Evolutionary conservation across 1,140 invertebrate species (phyloP).

Genomic region (Epicauta chinensis): DNA sequence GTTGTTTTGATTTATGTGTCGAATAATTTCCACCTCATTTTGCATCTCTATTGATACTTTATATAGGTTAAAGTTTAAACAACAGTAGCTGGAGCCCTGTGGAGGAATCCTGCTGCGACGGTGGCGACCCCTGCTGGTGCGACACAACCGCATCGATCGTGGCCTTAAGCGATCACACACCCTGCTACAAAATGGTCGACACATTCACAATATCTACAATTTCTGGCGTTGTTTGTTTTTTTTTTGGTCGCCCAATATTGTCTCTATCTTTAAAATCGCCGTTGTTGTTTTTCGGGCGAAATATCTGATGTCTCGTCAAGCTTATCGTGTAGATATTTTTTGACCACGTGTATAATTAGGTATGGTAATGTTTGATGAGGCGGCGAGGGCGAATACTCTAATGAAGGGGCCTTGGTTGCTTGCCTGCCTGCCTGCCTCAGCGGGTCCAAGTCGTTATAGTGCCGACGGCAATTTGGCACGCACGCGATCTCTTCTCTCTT

Average conservation of each 20-base stretch:
- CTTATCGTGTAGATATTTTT: neutral
- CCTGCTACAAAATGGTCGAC: slow-evolving; percentile 31
- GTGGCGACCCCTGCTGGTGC: slow-evolving; percentile 34
- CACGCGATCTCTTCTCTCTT: slow-evolving; percentile 15
- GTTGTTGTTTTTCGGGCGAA: too few relatives aligned
- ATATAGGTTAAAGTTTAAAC: neutral
- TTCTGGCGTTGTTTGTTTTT: neutral
- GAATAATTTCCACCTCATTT: too few relatives aligned
- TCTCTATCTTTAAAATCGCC: too few relatives aligned
- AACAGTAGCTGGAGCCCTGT: slow-evolving; percentile 21
- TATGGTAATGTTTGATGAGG: slow-evolving; percentile 36
- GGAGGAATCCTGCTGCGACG: slow-evolving; percentile 31
- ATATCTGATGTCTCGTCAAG: too few relatives aligned
- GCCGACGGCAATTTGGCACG: slow-evolving; percentile 13
- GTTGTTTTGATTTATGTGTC: too few relatives aligned
- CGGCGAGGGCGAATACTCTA: slow-evolving; percentile 32
- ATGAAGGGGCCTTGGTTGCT: slow-evolving; percentile 24
- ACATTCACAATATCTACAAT: slow-evolving; percentile 27
- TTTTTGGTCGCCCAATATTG: too few relatives aligned
- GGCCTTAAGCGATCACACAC: slow-evolving; percentile 22
- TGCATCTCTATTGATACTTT: neutral
- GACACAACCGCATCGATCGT: slow-evolving; percentile 31
- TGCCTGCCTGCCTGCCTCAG: neutral
- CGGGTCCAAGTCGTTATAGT: slow-evolving; percentile 5
- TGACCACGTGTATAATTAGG: slow-evolving; percentile 37